These are phyloP conservation scores for Archips xylosteana DNA, from an alignment of 2,888 invertebrate species.

Conservation along the genomic window DNA sequence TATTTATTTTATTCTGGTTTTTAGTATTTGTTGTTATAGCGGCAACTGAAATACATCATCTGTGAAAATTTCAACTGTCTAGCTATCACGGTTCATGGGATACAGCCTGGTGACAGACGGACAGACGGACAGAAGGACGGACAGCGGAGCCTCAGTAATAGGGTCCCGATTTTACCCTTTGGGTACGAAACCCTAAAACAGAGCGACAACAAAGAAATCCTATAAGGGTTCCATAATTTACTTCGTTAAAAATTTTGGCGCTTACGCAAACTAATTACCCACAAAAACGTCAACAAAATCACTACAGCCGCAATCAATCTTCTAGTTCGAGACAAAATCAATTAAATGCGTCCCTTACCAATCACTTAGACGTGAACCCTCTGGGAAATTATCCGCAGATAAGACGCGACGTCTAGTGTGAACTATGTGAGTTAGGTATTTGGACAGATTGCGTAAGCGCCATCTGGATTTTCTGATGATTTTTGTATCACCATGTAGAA, in stretches of 20 bases:
- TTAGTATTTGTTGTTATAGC: too few relatives aligned
- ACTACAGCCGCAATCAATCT: conserved; percentile 5
- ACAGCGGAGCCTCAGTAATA: too few relatives aligned
- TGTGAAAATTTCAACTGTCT: too few relatives aligned
- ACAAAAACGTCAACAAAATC: neutral
- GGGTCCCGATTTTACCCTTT: too few relatives aligned
- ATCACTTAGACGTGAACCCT: conserved; percentile 20
- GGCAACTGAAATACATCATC: too few relatives aligned
- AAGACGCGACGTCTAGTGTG: conserved; percentile 4
- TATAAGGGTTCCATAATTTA: too few relatives aligned
- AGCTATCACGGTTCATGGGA: too few relatives aligned
- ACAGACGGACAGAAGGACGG: too few relatives aligned
- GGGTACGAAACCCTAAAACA: too few relatives aligned
- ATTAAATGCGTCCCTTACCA: conserved; percentile 15
- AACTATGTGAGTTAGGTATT: neutral
- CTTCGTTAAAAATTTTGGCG: neutral
- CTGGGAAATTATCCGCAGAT: conserved; percentile 21
- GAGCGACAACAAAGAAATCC: too few relatives aligned
- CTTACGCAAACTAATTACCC: neutral
- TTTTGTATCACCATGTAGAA: neutral
- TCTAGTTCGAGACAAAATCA: conserved; percentile 14
- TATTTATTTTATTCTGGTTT: too few relatives aligned
- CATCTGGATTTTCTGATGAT: neutral
- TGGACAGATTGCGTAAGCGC: neutral
- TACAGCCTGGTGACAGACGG: too few relatives aligned